Base-by-base conservation (phyloP, 1,140 invertebrate species). In the Macrosteles quadrilineatus region DNA sequence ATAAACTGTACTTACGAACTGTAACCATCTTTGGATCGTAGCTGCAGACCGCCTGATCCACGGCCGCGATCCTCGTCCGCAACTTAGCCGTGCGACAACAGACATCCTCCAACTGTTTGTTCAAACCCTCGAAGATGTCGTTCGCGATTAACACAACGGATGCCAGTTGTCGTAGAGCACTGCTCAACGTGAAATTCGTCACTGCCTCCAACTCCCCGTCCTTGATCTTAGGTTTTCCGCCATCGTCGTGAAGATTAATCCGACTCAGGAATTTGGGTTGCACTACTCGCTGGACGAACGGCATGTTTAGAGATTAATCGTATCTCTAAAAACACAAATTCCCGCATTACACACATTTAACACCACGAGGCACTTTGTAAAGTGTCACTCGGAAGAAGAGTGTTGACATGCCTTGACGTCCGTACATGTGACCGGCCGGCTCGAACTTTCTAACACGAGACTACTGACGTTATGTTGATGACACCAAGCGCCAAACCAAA, bases 1-100 rank as follows among this genome's bases (percentile, higher is more conserved):
- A 29, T 50, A n/a, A 4, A n/a, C 6, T n/a, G 47, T 82, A 93
- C 91, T 93, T 87, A 93, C 91, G 91, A 83, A 93, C 91, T 87
- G 89, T 84, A 75, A 92, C 90, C 80, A 87, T 86, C 82, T 91
- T 92, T 57, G 91, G 90, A 80, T 93, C 90, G 81, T 87, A 88
- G 57, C 78, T 79, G 65, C 72, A 53, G 47, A 91, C 86, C 72
- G 84, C 81, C 67, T 85, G 83, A 74, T 88, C 85, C 63, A 93
- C 82, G 29, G 79, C 79, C 30, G 80, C 78, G 69, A 93, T 87
- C 73, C 87, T 87, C 19, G 78, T 78, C 74, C 86, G 86, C 47
- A 91, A 85, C 11, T 80, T 80, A 47, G 86, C 85, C 9, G 89
- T 87, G 72, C 90, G 82, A 74, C 87, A 85, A 45, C 85, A 84